phyloP scores from a whole-genome alignment of 2,113 vertebrate species.

The Cercopithecus mona region DNA sequence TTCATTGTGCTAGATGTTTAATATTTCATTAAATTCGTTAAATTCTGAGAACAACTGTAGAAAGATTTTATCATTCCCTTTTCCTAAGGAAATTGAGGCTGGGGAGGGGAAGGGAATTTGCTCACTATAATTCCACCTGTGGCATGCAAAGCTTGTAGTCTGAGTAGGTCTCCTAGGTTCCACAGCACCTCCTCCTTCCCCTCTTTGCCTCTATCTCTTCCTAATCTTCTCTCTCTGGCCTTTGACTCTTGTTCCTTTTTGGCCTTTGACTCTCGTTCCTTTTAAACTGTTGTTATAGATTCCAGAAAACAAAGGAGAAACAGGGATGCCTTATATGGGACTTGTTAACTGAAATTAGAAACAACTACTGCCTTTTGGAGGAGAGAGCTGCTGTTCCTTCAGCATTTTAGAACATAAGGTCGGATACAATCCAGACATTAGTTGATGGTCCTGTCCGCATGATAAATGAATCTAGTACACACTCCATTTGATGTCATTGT shows the following conservation, averaged over 20 bases:
- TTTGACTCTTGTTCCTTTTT: background rate
- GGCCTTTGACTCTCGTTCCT: background rate
- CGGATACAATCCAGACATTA: no score
- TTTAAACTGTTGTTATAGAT: background rate
- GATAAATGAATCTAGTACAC: background rate
- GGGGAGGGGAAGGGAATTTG: background rate
- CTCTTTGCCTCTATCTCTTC: background rate
- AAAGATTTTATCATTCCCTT: background rate
- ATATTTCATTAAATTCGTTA: background rate
- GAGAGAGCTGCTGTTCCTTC: background rate
- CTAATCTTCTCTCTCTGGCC: background rate
- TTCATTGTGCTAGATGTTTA: background rate
- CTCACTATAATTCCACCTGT: no score
- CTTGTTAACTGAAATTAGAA: slow-evolving; percentile 52
- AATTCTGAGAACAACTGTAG: background rate
- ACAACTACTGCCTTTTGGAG: background rate
- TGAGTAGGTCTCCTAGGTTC: background rate
- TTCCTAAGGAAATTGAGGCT: background rate
- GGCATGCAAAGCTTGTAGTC: background rate
- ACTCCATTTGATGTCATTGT: background rate
- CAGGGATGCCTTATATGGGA: background rate
- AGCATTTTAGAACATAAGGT: background rate
- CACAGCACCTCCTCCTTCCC: no score
- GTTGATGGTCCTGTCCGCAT: background rate
- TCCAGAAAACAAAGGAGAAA: background rate